Base-by-base conservation (phyloP, 30 jellyfish, hydroid and myxozoan species). In the Aurelia sp. region DNA sequence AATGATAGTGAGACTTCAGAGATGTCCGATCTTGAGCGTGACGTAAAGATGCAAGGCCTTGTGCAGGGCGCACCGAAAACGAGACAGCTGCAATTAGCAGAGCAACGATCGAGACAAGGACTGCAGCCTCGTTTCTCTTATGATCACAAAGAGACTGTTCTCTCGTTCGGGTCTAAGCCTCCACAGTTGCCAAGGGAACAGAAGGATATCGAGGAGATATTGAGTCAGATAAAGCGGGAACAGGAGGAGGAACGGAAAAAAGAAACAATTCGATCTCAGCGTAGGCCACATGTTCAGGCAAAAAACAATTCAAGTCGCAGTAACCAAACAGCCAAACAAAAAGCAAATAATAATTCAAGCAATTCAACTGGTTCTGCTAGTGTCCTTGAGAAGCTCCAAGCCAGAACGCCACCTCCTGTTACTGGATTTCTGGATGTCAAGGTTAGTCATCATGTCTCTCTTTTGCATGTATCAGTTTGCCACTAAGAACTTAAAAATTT, bases 391-490 rank as follows among this genome's bases (percentile, higher is more conserved):
- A 75, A 73, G 40, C 84, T 20, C 52, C 77, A 62, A 33, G 73
- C 16, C 13, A 63, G 81, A 12, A 79, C 71, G 53, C 96, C 86
- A 40, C 89, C 87, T 7, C 73, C 87, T 4, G 88, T 82, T 12
- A 77, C 88, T 22, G 87, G 96, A 3, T 87, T 87, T 59, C 96
- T 87, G 4, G 96, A 79, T 2, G 96, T 87, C 20, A 87, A 87
- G 96, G 96, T 87, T 61, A 47, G 79, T 7, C 35, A 23, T 13
- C 23, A 19, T 6, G 33, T 27, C 33, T 27, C 33, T 27, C 33
- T 27, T 27, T 0, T 27, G 33, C 33, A 27, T 27, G 33, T 27
- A 27, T 27, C 33, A 27, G 33, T 27, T 27, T 27, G 33, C 33
- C 33, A 27, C 33, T 27, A 27, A 1, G 33, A 27, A 27, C 2